Base-by-base conservation (phyloP, 1,140 invertebrate genomes). In the Drosophila nikananu region DNA sequence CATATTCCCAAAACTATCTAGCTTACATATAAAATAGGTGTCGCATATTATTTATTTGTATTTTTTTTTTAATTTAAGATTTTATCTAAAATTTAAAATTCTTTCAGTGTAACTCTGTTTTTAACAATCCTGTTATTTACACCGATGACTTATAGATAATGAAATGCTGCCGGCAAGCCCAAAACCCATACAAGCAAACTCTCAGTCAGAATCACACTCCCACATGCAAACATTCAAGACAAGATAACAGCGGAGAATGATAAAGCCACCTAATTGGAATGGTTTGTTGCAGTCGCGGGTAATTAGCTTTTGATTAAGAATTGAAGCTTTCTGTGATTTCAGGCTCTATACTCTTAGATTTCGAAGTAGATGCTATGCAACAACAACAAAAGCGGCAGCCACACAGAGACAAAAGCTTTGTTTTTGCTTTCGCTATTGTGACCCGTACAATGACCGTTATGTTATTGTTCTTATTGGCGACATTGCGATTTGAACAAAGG, bases 381-480 rank as follows among this genome's bases (percentile, higher is more conserved):
- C 12, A 13, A 52, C 27, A 54, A 39, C 37, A 70, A 32, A 37
- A 67, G 30, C 65, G 19, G 27, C n/a, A 19, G 27, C 30, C 7
- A 35, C 19, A 55, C 19, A 55, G 10, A 41, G 25, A 37, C 81
- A 63, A 52, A 55, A 44, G 44, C 63, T 23, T 60, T 86, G 60
- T 83, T 65, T n/a, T 70, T 55, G 72, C 19, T 25, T 39, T 57
- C 35, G 54, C 32, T 57, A 78, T 68, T 49, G 39, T 79, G 41
- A 37, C n/a, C 46, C 42, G 49, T 48, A 80, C 86, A 91, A 80
- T 71, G 79, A 55, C 75, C 70, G 70, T 91, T 89, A 83, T 86
- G 77, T 86, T 55, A 62, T 78, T 78, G 77, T 80, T 82, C 82
- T 68, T 62, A 74, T 84, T 86, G 67, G 68, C 46, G 67, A 71